Evolutionary conservation across 2,888 invertebrate species (phyloP).

Genomic region (Urechis unicinctus): DNA sequence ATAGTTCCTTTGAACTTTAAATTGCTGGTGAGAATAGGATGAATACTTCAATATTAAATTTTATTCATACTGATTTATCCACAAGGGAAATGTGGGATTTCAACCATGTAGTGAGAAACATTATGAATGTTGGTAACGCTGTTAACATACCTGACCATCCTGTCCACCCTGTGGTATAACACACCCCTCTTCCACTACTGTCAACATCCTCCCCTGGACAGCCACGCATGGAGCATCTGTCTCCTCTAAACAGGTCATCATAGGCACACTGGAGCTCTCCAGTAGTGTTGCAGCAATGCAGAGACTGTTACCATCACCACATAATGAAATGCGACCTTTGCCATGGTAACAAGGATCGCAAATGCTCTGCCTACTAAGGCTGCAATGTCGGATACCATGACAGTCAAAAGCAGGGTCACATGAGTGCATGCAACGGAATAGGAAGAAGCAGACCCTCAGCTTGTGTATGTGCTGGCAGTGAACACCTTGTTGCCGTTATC

Average conservation of each 20-base stretch:
- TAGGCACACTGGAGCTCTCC: constrained; percentile 20
- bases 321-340: constrained; percentile 23
- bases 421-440: constrained; percentile 22
- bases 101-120: not conserved
- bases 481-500: constrained; percentile 23
- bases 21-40: no score
- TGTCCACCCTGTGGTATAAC: constrained; percentile 27
- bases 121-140: no score
- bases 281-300: constrained; percentile 16
- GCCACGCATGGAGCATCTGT: no score
- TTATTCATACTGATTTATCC: no score
- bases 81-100: not conserved
- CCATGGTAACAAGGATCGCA: constrained; percentile 33
- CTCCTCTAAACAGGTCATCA: no score
- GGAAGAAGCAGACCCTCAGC: no score
- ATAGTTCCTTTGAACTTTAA: no score
- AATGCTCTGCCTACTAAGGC: constrained; percentile 24
- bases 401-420: constrained; percentile 24
- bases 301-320: constrained; percentile 24
- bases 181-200: constrained; percentile 31
- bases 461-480: constrained; percentile 5
- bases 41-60: no score
- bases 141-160: constrained; percentile 34
- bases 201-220: constrained; percentile 24
- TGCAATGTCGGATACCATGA: constrained; percentile 27